Conservation (phyloP, 2,797 vertebrate species). For the Epinephelus malabaricus region DNA sequence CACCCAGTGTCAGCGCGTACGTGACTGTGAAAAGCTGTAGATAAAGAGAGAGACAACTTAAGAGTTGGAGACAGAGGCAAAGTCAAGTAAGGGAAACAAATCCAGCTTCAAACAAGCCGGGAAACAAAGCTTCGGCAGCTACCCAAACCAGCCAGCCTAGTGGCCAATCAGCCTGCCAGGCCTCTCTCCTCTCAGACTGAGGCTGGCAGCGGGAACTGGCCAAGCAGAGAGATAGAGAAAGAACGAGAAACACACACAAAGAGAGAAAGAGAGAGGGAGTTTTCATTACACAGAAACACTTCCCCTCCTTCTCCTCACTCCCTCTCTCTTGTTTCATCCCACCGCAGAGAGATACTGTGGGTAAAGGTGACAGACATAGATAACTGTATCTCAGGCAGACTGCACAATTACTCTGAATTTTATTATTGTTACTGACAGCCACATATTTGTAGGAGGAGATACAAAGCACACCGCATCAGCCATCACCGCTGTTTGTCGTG, state of each 20-base stretch:
- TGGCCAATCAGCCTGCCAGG: constrained; percentile 80
- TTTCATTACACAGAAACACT: constrained; percentile 80
- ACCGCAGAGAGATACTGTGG: constrained; percentile 53
- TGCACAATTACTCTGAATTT: constrained; percentile 73
- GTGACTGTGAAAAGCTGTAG: constrained; percentile 16
- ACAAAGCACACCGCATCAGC: constrained; percentile 58
- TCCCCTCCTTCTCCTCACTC: constrained; percentile 55
- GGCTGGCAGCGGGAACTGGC: constrained; percentile 71
- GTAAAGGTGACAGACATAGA: constrained; percentile 77
- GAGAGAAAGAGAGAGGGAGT: constrained; percentile 61
- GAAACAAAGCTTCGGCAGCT: constrained; percentile 79
- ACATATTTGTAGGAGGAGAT: constrained; percentile 77
- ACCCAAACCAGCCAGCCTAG: constrained; percentile 68
- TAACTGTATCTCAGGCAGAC: constrained; percentile 74
- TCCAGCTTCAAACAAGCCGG: constrained; percentile 75
- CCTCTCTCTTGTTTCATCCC: constrained; percentile 61
- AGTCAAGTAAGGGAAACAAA: constrained; percentile 74
- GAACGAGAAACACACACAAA: constrained; percentile 55
- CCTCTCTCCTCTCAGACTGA: constrained; percentile 67
- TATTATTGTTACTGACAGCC: constrained; percentile 75
- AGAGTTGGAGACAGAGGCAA: constrained; percentile 57
- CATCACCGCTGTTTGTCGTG: constrained; percentile 42
- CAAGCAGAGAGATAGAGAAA: constrained; percentile 67
- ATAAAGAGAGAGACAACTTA: constrained; percentile 54
- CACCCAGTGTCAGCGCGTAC: neutral